Evolutionary conservation across 2,797 vertebrate genomes (phyloP), one percentile per base, ranked within the genome.

Genomic region (Acestrorhynchus altus): DNA sequence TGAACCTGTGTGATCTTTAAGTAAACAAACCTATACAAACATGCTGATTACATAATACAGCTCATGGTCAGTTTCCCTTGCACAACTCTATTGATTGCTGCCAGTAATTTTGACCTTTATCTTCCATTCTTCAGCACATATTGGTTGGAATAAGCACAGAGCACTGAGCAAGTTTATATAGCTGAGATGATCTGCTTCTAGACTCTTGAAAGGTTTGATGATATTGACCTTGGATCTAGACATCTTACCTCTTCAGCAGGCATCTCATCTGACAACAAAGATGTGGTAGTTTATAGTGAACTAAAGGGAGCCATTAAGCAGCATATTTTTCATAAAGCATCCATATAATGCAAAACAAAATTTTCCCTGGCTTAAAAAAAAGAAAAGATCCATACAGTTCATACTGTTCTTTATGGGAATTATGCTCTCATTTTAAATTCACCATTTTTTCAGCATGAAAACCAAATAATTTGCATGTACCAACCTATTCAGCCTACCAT

Each of bases 91-190:
- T 83, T 4, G 66, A 79, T 85, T 64, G 56, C 51, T 75, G 28
- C 52, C 15, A 80, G 83, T 90, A 86, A 83, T 67, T 70, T 4
- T 66, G 77, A 83, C 87, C 85, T 83, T 83, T 74, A 76, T 67
- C 71, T 46, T 12, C 40, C 59, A 56, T 83, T 81, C 83, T 42
- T n/a, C 11, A 28, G 44, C 46, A 67, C 9, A 59, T 13, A 8
- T 31, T 51, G 28, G 10, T 13, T 35, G 16, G 22, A 74, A 66
- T 47, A 26, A n/a, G 6, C 20, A 0, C 7, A 57, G 52, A 63
- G 13, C 18, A 4, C 39, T 7, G 13, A 31, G 16, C 7, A 13
- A 15, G 24, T 57, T 26, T 28, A 15, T 12, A 49, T 4, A 57
- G 1, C 11, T 16, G 31, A 39, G n/a, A 1, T 13, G 8, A 18